These are phyloP conservation scores for Stictocephala bisonia DNA, from an alignment of 2,888 invertebrate species.

Conservation along the genomic window DNA sequence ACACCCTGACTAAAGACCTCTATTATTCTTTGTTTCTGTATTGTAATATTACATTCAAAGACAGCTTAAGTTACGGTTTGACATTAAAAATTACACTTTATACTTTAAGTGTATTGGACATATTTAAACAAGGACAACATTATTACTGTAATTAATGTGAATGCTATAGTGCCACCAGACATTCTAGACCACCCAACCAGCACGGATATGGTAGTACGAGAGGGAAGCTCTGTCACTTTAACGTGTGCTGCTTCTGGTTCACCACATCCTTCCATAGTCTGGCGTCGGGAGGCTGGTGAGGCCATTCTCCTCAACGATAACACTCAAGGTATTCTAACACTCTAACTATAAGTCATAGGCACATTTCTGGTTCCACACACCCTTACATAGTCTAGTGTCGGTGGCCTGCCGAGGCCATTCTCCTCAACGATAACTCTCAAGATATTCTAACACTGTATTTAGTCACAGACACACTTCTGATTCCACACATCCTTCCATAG, in stretches of 20 bases:
- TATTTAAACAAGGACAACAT: too few species aligned
- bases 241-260: slow-evolving; percentile 89
- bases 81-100: too few species aligned
- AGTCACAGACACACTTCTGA: too few species aligned
- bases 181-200: slow-evolving; percentile 88
- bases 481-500: slow-evolving; percentile 84
- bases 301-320: slow-evolving; percentile 66
- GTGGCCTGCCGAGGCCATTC: slow-evolving; percentile 77
- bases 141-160: too few species aligned
- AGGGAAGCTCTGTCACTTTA: slow-evolving; percentile 87
- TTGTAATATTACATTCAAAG: too few species aligned
- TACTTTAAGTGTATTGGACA: too few species aligned
- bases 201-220: slow-evolving; percentile 85
- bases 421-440: slow-evolving; percentile 63
- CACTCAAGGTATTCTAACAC: slow-evolving; percentile 63
- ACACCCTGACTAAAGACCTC: too few species aligned
- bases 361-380: slow-evolving; percentile 83
- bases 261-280: slow-evolving; percentile 85
- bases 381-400: slow-evolving; percentile 89
- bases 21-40: too few species aligned
- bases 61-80: too few species aligned
- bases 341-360: too few species aligned
- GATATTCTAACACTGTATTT: too few species aligned
- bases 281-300: slow-evolving; percentile 84
- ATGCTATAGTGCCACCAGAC: slow-evolving; percentile 85